Conservation (phyloP, 2,797 vertebrate genomes). For the Morelia viridis region DNA sequence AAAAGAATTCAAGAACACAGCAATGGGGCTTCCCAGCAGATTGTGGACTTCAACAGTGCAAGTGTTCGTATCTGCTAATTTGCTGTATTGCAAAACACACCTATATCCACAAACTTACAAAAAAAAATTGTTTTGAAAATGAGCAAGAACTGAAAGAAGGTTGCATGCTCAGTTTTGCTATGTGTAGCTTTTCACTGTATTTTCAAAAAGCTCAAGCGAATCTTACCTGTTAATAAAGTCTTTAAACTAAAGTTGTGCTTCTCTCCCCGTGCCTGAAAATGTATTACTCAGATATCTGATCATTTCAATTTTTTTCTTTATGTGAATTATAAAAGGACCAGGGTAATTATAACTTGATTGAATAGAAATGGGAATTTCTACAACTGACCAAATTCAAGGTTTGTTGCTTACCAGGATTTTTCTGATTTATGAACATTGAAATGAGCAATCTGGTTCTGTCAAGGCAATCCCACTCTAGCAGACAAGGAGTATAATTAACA, state of each 20-base stretch:
- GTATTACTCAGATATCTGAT: constrained; percentile 32
- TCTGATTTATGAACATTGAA: constrained; percentile 43
- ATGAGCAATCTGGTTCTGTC: constrained; percentile 7
- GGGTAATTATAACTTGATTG: constrained; percentile 49
- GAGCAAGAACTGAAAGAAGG: neutral
- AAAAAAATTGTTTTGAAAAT: neutral
- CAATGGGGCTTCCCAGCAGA: neutral
- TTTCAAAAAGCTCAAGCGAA: constrained; percentile 12
- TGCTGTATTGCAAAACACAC: neutral
- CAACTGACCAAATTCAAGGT: constrained; percentile 53
- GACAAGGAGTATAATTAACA: neutral
- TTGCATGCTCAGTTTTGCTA: constrained; percentile 27
- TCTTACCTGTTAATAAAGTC: neutral
- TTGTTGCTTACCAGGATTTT: constrained; percentile 63
- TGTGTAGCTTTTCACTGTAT: neutral
- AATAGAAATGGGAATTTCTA: constrained; percentile 58
- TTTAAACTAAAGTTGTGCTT: constrained; percentile 18
- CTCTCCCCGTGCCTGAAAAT: constrained; percentile 32
- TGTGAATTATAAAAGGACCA: neutral
- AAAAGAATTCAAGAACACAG: neutral
- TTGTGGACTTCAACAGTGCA: neutral
- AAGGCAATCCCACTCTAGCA: constrained; percentile 1
- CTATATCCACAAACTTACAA: neutral
- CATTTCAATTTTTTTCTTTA: constrained; percentile 17
- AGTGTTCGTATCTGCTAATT: neutral